phyloP scores from a whole-genome alignment of 2,888 invertebrate species.

The Ceriagrion tenellum region DNA sequence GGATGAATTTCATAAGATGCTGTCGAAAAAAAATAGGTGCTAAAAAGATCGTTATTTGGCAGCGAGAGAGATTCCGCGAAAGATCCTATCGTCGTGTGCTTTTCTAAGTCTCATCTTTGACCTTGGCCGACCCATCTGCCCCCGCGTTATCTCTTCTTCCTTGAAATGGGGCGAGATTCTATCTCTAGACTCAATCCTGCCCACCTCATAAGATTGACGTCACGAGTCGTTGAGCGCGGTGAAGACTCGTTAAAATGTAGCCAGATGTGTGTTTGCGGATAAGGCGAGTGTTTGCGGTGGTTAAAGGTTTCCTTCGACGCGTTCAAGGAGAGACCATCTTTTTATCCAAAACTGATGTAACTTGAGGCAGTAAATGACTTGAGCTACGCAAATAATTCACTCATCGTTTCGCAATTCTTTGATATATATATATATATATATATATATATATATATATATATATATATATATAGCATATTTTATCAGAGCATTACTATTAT shows the following conservation, averaged over 20 bases:
- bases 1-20: background rate
- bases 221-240: background rate
- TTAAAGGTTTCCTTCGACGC: too few species aligned
- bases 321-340: too few species aligned
- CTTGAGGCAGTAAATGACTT: too few species aligned
- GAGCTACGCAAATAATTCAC: too few species aligned
- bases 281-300: background rate
- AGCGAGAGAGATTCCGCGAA: background rate
- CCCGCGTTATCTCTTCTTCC: background rate
- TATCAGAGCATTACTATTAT: too few species aligned
- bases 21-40: background rate
- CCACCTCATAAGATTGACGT: background rate
- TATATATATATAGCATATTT: too few species aligned
- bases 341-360: too few species aligned
- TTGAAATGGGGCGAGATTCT: background rate
- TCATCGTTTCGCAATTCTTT: too few species aligned
- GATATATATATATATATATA: too few species aligned
- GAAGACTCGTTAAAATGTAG: background rate
- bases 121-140: background rate
- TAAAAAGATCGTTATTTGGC: too few species aligned
- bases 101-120: background rate
- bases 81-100: too few species aligned
- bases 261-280: background rate
- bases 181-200: background rate
- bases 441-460: too few species aligned